These are phyloP conservation scores for Tenthredo mesomela DNA, from an alignment of 2,888 invertebrate genomes.

Conservation along the genomic window DNA sequence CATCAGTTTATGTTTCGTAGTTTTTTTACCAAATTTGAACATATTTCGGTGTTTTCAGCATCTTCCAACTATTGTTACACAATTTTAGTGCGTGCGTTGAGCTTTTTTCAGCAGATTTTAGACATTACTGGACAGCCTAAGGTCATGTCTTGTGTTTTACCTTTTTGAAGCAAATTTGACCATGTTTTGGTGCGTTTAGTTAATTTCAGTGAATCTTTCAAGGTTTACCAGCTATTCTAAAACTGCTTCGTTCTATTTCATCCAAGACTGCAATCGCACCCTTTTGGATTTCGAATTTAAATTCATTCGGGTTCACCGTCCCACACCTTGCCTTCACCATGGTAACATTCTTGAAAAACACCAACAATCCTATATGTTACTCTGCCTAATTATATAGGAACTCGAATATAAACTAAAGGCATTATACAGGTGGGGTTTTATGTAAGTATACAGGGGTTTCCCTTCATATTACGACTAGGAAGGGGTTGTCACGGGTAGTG, in stretches of 20 bases:
- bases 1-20: too few species aligned
- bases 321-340: conserved; percentile 32
- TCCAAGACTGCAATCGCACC: background rate
- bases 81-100: too few species aligned
- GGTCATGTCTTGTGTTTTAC: background rate
- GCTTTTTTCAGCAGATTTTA: background rate
- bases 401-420: background rate
- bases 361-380: background rate
- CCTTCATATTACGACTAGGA: background rate
- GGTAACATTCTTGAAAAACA: conserved; percentile 36
- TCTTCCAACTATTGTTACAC: background rate
- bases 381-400: background rate
- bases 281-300: background rate
- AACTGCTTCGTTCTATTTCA: background rate
- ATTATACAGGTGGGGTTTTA: conserved; percentile 21
- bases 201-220: background rate
- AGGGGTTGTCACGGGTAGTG: conserved; percentile 60
- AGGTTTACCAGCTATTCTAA: background rate
- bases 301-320: background rate
- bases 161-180: background rate
- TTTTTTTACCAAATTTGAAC: background rate
- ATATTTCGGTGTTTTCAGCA: background rate
- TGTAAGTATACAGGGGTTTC: conserved; percentile 10
- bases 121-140: background rate
- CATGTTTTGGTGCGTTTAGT: background rate